These are phyloP conservation scores for Eospalax fontanierii DNA, from an alignment of 2,797 vertebrate species.

Conservation along the genomic window DNA sequence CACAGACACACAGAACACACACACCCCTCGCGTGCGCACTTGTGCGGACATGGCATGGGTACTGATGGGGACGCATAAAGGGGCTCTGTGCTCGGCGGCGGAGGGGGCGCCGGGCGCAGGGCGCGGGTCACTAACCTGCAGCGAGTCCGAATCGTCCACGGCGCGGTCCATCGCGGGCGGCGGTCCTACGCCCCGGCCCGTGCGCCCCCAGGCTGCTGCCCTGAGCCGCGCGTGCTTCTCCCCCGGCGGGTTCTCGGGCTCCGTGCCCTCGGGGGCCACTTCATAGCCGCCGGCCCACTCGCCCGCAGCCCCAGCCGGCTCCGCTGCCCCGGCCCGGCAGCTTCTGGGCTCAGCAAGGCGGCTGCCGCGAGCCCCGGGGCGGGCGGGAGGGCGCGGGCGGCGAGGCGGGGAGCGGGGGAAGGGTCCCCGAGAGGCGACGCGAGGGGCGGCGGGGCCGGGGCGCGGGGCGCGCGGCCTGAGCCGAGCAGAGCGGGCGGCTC, in stretches of 20 bases:
- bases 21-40: not conserved
- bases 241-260: slow-evolving; percentile 54
- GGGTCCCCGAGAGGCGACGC: slow-evolving; percentile 66
- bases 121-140: slow-evolving; percentile 95
- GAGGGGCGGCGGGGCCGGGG: slow-evolving; percentile 85
- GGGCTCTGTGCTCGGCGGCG: slow-evolving; percentile 81
- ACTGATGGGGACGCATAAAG: slow-evolving; percentile 84
- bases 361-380: slow-evolving; percentile 49
- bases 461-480: slow-evolving; percentile 84
- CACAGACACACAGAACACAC: not conserved
- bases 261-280: slow-evolving; percentile 89
- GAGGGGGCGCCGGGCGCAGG: slow-evolving; percentile 30
- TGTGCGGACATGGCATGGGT: slow-evolving; percentile 77
- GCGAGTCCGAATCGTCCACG: slow-evolving; percentile 89
- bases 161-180: slow-evolving; percentile 92
- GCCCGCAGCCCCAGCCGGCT: slow-evolving; percentile 79
- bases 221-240: slow-evolving; percentile 74
- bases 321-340: too few species aligned
- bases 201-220: slow-evolving; percentile 65
- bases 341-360: slow-evolving; percentile 56
- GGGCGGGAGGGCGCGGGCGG: slow-evolving; percentile 71
- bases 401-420: slow-evolving; percentile 70
- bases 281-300: slow-evolving; percentile 88
- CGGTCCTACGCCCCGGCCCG: slow-evolving; percentile 90
- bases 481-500: slow-evolving; percentile 76